Percentiles rank a stretch among this genome's conserved stretches.
Evolutionary conservation across 2,888 invertebrate species (phyloP).

Genomic region (Morpho helenor): DNA sequence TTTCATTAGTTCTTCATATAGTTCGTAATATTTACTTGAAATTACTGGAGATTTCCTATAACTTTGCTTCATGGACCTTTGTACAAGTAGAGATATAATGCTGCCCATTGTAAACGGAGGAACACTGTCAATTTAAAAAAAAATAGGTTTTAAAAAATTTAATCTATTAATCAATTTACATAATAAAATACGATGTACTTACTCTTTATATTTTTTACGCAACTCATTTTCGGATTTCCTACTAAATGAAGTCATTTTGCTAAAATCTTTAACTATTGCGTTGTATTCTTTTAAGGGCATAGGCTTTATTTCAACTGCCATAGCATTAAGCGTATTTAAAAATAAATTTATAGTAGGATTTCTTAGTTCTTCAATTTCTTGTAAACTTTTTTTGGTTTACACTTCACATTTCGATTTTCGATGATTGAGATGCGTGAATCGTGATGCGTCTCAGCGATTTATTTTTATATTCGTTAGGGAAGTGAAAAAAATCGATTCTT

Average conservation of each 20-base stretch:
- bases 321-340: neutral
- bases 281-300: slow-evolving; percentile 69
- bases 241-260: slow-evolving; percentile 74
- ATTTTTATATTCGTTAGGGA: too few relatives aligned
- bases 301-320: slow-evolving; percentile 39
- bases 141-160: neutral
- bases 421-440: too few relatives aligned
- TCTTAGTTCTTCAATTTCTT: neutral
- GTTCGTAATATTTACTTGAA: slow-evolving; percentile 75
- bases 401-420: too few relatives aligned
- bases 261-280: slow-evolving; percentile 77
- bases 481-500: too few relatives aligned
- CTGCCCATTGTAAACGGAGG: slow-evolving; percentile 82
- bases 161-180: neutral
- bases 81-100: slow-evolving; percentile 83
- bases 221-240: slow-evolving; percentile 81
- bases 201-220: slow-evolving; percentile 78
- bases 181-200: slow-evolving; percentile 31
- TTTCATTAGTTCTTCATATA: slow-evolving; percentile 72
- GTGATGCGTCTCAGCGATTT: too few relatives aligned
- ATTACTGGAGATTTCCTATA: slow-evolving; percentile 80
- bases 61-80: slow-evolving; percentile 81
- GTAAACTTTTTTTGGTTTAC: too few relatives aligned
- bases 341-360: too few relatives aligned
- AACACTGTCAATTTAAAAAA: slow-evolving; percentile 55